Base-by-base conservation (phyloP, 2,888 invertebrate species). In the Pterostichus niger region DNA sequence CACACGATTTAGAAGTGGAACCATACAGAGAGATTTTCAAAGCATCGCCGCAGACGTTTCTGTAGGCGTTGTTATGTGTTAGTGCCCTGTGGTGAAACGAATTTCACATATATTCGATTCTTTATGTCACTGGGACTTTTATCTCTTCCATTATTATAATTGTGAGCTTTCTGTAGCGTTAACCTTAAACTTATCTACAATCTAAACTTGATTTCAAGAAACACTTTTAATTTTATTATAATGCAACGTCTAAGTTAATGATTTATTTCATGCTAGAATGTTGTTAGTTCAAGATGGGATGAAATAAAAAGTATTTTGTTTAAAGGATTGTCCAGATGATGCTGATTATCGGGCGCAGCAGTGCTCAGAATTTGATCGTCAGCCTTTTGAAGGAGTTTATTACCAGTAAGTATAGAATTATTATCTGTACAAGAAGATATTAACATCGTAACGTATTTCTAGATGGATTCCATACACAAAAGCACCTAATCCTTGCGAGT, bases 381-480 rank as follows among this genome's bases (percentile, higher is more conserved):
- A 94, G 61, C 93, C 95, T 2, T 97, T 98, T 88, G 96, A 97
- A 87, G 96, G 96, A 59, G 92, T 94, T 76, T 93, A 92, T 86
- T 97, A 98, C 90, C 94, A 95, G 94, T 97, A 91, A 93, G 93
- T 92, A 85, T 71, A 52, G 64, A 83, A 82, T 40, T 40, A 40
- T 40, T 64, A 83, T 76, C 6, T 71, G 33, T 13, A 49, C 3
- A 13, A 54, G 11, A 52, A 44, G 24, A 10, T n/a, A 31, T 56
- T 73, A 56, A 44, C 10, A 56, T 15, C 10, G 5, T 1, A 6
- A 6, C 0, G 2, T 40, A 7, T 49, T 86, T 87, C 10, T 89
- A 96, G 95, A 86, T 97, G 97, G 97, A 92, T 96, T 84, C 97
- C 97, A 0, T 97, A 97, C 89, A 95, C 94, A 56, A 96, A 95